Evolutionary conservation across 2,797 vertebrate species (phyloP), one percentile per base, ranked within the genome.

Genomic region (Notolepis coatsorum): DNA sequence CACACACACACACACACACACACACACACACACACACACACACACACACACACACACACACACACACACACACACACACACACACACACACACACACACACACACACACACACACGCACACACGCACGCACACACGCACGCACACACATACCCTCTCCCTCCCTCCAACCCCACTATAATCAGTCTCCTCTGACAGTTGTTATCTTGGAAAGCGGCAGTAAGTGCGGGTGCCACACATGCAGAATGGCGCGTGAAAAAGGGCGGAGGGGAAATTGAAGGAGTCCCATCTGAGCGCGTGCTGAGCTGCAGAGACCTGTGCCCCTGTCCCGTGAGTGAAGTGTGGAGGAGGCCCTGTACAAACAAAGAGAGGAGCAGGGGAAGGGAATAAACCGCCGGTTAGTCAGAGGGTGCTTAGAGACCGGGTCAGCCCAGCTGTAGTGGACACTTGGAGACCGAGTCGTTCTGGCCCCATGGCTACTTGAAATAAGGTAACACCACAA

Each of bases 191-290:
- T 86, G 87, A 90, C 77, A 81, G 77, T 84, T 89, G 84, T 88
- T 89, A 89, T 92, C 87, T 89, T 75, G 85, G 84, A 88, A 90
- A 89, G 78, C 27, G 60, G 55, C 60, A 68, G 84, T 82, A 84
- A 89, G 28, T 41, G 73, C 76, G 56, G 86, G 72, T 71, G 77
- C 65, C 78, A 79, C 73, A 75, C 75, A 63, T 62, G 67, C 55
- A 57, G 63, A 55, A 38, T 60, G 52, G 30, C 5, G 30, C 51
- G 81, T 77, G 71, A 85, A 77, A 76, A 12, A 30, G 15, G 41
- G 23, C 20, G 41, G 39, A 67, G 68, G 59, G 67, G 80, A 84
- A 83, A 71, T 8, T 56, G 58, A 82, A 76, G 25, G 45, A 67
- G 45, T 51, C 80, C 77, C 79, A 84, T 82, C 53, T 78, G 81